These are phyloP conservation scores for Aptenodytes patagonicus DNA, from an alignment of 2,113 vertebrate genomes.

Conservation along the genomic window DNA sequence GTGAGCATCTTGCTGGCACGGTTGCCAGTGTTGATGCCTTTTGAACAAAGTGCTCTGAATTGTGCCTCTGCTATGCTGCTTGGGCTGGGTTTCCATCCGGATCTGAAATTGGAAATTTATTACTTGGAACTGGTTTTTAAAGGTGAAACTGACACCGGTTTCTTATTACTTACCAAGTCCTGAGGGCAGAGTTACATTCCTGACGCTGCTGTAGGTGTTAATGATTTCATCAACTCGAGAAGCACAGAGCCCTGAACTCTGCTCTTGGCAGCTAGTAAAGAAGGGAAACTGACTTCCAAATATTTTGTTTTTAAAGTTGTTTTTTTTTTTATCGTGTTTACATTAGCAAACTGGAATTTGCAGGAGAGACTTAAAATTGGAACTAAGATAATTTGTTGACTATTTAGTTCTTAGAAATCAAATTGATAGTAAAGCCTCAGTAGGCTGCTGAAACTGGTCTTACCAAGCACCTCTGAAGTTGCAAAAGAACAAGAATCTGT, in stretches of 20 bases:
- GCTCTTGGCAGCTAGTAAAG: constrained; percentile 43
- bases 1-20: accelerated
- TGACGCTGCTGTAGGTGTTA: constrained; percentile 55
- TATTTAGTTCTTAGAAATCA: constrained; percentile 27
- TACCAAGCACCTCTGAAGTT: not conserved
- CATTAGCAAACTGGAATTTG: constrained; percentile 16
- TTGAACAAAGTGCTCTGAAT: not conserved
- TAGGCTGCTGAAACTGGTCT: not conserved
- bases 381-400: not conserved
- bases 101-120: constrained; percentile 44
- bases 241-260: constrained; percentile 26
- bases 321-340: constrained; percentile 8
- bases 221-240: constrained; percentile 53
- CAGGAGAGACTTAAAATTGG: not conserved
- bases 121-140: constrained; percentile 40
- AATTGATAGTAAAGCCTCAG: not conserved
- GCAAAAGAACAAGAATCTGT: constrained; percentile 14
- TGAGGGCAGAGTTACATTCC: constrained; percentile 55
- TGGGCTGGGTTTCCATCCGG: not conserved
- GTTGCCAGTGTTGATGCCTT: not conserved
- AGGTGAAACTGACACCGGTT: constrained; percentile 37
- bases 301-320: constrained; percentile 25
- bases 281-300: constrained; percentile 29
- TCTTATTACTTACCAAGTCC: constrained; percentile 41
- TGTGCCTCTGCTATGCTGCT: not conserved